A percentile compares a stretch with the other conserved stretches of the same genome.
Conservation (phyloP, 2,888 invertebrate genomes). For the Stenolophus ochropezus region DNA sequence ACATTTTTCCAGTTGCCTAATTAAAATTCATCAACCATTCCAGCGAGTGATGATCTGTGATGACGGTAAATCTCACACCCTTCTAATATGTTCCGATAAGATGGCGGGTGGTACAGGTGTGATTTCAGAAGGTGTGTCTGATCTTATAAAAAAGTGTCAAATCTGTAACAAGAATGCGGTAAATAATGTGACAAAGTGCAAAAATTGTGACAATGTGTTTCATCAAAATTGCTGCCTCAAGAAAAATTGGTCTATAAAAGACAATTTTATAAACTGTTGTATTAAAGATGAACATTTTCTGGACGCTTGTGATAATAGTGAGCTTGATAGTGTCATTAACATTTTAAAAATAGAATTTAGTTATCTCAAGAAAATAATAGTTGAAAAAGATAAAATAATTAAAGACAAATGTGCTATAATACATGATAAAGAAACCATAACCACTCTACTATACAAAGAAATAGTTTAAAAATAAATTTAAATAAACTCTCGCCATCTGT, state of each 20-base stretch:
- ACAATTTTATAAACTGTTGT: background rate
- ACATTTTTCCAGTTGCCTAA: too few species aligned
- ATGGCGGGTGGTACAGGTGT: too few species aligned
- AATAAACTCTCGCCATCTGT: background rate
- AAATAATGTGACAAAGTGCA: background rate
- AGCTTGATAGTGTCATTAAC: background rate
- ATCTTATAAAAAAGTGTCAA: background rate
- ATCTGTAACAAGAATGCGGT: background rate
- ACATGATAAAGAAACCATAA: background rate
- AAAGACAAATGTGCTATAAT: background rate
- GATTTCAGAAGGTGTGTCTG: too few species aligned
- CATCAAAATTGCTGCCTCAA: background rate
- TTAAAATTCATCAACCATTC: too few species aligned
- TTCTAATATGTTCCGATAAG: too few species aligned
- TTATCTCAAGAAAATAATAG: background rate
- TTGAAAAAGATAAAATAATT: background rate
- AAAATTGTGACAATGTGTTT: background rate
- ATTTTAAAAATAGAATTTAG: background rate
- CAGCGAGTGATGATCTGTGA: too few species aligned
- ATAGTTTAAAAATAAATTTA: background rate
- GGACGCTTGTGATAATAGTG: background rate
- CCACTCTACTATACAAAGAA: background rate
- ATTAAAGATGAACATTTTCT: background rate
- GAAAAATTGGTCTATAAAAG: background rate
- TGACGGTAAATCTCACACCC: too few species aligned